Conservation (phyloP, 2,113 vertebrate species). For the Pterophyllum scalare region DNA sequence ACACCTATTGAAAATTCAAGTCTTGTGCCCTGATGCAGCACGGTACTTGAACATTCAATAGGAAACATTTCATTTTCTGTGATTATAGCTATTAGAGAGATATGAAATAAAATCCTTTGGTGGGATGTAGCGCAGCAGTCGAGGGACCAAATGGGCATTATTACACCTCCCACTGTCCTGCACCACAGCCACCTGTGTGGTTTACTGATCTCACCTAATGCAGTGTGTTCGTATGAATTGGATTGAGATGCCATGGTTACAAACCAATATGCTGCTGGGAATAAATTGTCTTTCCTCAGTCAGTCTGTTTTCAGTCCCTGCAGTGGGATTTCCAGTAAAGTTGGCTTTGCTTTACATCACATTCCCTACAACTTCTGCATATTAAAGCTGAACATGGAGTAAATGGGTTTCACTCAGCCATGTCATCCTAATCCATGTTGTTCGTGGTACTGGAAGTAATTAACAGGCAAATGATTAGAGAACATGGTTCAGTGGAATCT, state of each 20-base stretch:
- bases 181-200: not conserved
- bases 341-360: not conserved
- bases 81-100: not conserved
- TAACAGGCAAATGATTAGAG: not conserved
- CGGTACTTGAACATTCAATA: not conserved
- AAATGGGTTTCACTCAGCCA: conserved; percentile 15
- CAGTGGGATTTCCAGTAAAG: not conserved
- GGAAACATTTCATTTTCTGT: not conserved
- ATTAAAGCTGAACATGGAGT: not conserved
- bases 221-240: conserved; percentile 3
- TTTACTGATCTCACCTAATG: conserved; percentile 40
- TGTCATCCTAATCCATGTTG: not conserved
- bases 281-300: conserved; percentile 7
- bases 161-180: not conserved
- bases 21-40: not conserved
- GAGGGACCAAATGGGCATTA: conserved; percentile 7
- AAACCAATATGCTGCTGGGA: conserved; percentile 2
- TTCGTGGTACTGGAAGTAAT: not conserved
- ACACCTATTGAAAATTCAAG: not conserved
- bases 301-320: not conserved
- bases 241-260: not conserved
- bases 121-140: conserved; percentile 1
- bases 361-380: not conserved
- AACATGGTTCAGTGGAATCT: not conserved
- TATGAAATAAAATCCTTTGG: conserved; percentile 3